A percentile compares a stretch with the other conserved stretches of the same genome.
Evolutionary conservation across 2,113 vertebrate genomes (phyloP).

Genomic region (Ondatra zibethicus): DNA sequence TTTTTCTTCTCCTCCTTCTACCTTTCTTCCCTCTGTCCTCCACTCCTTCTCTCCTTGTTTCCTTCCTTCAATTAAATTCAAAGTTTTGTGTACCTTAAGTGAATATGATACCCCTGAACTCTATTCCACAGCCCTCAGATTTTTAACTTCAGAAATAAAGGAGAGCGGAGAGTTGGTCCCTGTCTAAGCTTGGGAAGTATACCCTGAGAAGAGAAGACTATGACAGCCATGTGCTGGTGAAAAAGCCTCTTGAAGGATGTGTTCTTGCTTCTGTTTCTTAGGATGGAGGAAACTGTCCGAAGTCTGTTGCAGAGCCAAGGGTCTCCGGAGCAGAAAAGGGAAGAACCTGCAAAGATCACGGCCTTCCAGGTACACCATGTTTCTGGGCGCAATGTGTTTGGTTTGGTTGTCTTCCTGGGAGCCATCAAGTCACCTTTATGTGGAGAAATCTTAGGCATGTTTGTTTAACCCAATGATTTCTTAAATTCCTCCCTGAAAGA

Average conservation of each 20-base stretch:
- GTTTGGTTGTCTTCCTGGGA: not conserved
- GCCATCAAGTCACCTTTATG: not conserved
- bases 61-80: not conserved
- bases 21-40: too few species aligned
- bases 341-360: conserved; percentile 91
- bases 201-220: not conserved
- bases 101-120: not conserved
- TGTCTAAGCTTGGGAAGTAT: not conserved
- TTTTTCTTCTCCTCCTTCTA: too few species aligned
- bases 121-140: too few species aligned
- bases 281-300: conserved; percentile 96
- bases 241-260: conserved; percentile 55
- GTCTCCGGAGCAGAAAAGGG: conserved; percentile 88
- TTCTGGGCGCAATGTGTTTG: not conserved
- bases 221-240: not conserved
- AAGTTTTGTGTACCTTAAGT: too few species aligned
- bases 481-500: not conserved
- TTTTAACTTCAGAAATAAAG: not conserved
- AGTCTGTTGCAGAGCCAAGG: conserved; percentile 93
- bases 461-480: not conserved
- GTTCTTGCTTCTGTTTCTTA: conserved; percentile 81
- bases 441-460: not conserved
- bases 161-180: not conserved
- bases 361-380: conserved; percentile 89
- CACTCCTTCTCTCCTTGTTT: rapidly evolving